Evolutionary conservation across 35 echinoderm and acorn worm species (phyloP), one percentile per base, ranked within the genome.

Genomic region (Ophioderma brevispina): DNA sequence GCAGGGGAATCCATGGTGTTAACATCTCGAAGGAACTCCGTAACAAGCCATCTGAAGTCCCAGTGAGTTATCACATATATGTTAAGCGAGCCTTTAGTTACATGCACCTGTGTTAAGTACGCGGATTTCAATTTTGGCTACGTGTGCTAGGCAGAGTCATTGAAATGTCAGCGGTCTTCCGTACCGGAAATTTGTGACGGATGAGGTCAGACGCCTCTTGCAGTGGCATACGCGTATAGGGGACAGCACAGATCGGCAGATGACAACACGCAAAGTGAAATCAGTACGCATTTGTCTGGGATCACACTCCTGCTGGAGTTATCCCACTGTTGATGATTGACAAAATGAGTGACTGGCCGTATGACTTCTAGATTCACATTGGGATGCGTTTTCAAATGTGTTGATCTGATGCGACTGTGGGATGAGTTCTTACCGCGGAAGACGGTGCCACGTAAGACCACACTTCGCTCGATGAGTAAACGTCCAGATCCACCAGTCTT

Each of bases 51-150:
- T 30, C 63, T 25, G 40, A 86, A 36, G 87, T 80, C 30, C 80
- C 43, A 33, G 21, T 79, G 31, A 90, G 38, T 93, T 5, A 95
- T 95, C 21, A 78, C 55, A 34, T 99, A 88, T 41, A 91, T 94
- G 88, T 76, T 92, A 6, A 84, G 87, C 13, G 79, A 92, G 64
- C 84, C 64, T 35, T 77, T 99, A 0, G 40, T 84, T 78, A n/a
- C 88, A 84, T 42, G 76, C 90, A 18, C 97, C 97, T 31, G 97
- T 30, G 90, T 77, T 33, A 90, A 82, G 34, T 99, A 90, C 63
- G 76, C 86, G 25, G 93, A 99, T 81, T 99, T 91, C 80, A 99
- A 99, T 70, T 91, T 99, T 52, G 97, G 93, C 0, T 99, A 99
- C 84, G 80, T 25, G 81, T 99, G 28, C 81, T 99, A 36, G 97